These are phyloP conservation scores for Himalopsyche phryganea DNA, from an alignment of 1,140 invertebrate genomes.

Conservation along the genomic window DNA sequence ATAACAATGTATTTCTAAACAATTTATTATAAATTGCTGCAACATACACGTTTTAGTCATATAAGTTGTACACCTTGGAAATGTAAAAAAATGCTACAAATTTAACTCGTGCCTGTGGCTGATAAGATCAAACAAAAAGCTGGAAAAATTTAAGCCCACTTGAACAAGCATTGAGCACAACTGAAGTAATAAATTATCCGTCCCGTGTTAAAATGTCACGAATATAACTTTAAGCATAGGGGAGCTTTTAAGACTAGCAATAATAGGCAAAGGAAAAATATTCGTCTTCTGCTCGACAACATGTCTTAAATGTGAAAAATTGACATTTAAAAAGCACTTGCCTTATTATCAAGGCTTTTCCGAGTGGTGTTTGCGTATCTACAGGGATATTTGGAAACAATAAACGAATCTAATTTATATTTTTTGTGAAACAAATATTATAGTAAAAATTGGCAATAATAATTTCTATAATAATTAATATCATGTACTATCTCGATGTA, in stretches of 20 bases:
- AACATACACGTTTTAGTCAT: too few species aligned
- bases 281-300: slow-evolving; percentile 16
- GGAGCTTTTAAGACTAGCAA: slow-evolving; percentile 9
- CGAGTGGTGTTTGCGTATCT: not conserved
- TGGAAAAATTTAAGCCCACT: slow-evolving; percentile 24
- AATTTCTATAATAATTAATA: too few species aligned
- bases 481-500: too few species aligned
- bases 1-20: too few species aligned
- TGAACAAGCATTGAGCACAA: slow-evolving; percentile 16
- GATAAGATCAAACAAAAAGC: slow-evolving; percentile 14
- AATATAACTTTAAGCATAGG: slow-evolving; percentile 24
- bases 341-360: slow-evolving; percentile 23
- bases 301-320: slow-evolving; percentile 34
- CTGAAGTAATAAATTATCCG: slow-evolving; percentile 30
- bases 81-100: not conserved
- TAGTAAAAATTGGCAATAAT: too few species aligned
- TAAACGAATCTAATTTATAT: too few species aligned
- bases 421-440: too few species aligned
- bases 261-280: slow-evolving; percentile 13
- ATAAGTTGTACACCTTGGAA: too few species aligned
- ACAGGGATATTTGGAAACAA: too few species aligned
- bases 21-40: too few species aligned
- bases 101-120: too few species aligned
- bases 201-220: slow-evolving; percentile 33
- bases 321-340: slow-evolving; percentile 34